Conservation (phyloP, 92 coral and sea anemone species). For the Epizoanthus rinbou region DNA sequence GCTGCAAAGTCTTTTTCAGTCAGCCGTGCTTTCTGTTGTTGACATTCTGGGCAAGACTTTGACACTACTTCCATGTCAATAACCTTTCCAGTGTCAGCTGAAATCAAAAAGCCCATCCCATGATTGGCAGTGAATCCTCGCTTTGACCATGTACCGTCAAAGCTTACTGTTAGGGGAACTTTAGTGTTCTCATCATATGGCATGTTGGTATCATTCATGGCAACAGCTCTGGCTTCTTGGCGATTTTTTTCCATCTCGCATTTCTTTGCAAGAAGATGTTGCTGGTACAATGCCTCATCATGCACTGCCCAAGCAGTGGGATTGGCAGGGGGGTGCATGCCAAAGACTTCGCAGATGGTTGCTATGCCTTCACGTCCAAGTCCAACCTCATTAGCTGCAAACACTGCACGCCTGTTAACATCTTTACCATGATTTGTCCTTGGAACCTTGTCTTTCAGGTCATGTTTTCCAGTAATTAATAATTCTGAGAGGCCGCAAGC, state of each 20-base stretch:
- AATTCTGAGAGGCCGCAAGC: too few relatives aligned
- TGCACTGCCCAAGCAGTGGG: background rate
- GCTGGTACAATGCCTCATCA: slow-evolving; percentile 19
- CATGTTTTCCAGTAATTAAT: background rate
- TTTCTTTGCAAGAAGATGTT: background rate
- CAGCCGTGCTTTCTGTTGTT: slow-evolving; percentile 24
- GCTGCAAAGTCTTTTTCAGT: too few relatives aligned
- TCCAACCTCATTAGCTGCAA: slow-evolving; percentile 36
- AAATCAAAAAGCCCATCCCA: slow-evolving; percentile 52
- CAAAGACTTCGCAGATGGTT: slow-evolving; percentile 12
- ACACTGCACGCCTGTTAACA: slow-evolving; percentile 23
- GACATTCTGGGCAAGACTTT: slow-evolving; percentile 41
- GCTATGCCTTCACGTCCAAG: slow-evolving; percentile 44
- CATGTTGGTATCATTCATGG: background rate
- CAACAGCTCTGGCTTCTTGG: background rate
- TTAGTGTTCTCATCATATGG: background rate
- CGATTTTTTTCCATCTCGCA: background rate
- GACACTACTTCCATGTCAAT: slow-evolving; percentile 52
- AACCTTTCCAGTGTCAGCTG: slow-evolving; percentile 55
- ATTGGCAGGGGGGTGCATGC: slow-evolving; percentile 15
- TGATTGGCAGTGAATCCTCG: slow-evolving; percentile 36
- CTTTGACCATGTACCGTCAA: slow-evolving; percentile 1
- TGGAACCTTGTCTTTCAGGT: slow-evolving; percentile 5
- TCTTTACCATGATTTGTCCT: slow-evolving; percentile 26
- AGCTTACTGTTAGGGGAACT: slow-evolving; percentile 14